These are phyloP conservation scores for Drosophila ustulata DNA, from an alignment of 2,888 invertebrate genomes.

Conservation along the genomic window DNA sequence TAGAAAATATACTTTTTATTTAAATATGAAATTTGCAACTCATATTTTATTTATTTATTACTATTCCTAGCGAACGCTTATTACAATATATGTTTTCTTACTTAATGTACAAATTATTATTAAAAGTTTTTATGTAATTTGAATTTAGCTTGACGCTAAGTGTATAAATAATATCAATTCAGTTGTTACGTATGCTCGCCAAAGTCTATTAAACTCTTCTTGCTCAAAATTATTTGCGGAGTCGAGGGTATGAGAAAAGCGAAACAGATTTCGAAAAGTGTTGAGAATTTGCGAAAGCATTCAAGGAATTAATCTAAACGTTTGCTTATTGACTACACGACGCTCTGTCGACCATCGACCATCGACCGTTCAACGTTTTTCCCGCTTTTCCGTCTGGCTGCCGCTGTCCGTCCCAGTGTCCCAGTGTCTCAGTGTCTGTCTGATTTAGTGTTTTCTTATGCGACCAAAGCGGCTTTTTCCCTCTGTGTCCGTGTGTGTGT, in stretches of 20 bases:
- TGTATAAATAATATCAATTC: too few species aligned
- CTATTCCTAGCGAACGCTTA: too few species aligned
- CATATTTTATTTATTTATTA: too few species aligned
- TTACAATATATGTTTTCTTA: too few species aligned
- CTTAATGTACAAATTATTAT: too few species aligned
- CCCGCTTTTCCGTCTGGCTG: not conserved
- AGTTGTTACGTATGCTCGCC: too few species aligned
- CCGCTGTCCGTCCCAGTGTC: conserved; percentile 22
- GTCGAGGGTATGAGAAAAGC: not conserved
- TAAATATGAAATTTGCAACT: too few species aligned
- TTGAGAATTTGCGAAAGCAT: conserved; percentile 48
- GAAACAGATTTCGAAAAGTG: conserved; percentile 47
- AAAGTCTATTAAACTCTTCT: not conserved
- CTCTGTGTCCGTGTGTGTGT: not conserved
- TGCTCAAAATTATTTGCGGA: not conserved
- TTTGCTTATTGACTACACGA: conserved; percentile 37
- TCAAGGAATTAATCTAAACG: conserved; percentile 43
- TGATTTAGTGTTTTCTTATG: conserved; percentile 39
- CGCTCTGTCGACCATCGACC: not conserved
- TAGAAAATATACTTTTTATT: too few species aligned
- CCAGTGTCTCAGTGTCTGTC: conserved; percentile 22
- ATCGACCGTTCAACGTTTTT: not conserved
- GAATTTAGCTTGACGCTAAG: too few species aligned
- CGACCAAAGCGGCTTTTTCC: conserved; percentile 41
- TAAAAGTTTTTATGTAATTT: too few species aligned